Evolutionary conservation across 2,113 vertebrate genomes (phyloP), one percentile per base, ranked within the genome.

Genomic region (Pseudopodoces humilis): DNA sequence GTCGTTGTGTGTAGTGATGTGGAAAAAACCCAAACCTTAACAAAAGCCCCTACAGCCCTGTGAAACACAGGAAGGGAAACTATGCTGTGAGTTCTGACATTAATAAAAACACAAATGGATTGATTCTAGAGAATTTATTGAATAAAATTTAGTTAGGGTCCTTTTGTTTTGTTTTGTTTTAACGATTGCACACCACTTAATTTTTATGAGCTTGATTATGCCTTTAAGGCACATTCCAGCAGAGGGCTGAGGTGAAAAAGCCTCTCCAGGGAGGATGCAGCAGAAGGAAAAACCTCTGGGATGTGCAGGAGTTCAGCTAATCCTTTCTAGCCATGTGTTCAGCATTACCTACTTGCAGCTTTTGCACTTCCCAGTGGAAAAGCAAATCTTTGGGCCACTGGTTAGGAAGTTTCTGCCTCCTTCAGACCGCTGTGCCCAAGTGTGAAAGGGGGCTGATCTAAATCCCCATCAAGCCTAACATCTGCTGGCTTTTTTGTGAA

Each of bases 151-250:
- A 62, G 25, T 88, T 94, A 90, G 16, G 13, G 44, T 84, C 46
- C 23, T 88, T 96, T 90, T 70, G 68, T 81, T 94, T 91, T 69
- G 72, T 31, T 91, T 92, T 85, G 27, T 84, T 94, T 90, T 85
- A 88, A 95, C 0, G 2, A 94, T 82, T 92, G 86, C 53, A 64
- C 58, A 91, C 74, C 88, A 92, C 80, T 97, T 97, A 95, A 95
- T 97, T 95, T 93, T 97, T 95, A 90, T 79, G 72, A 96, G 90
- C 83, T 95, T 23, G 7, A 94, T 94, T 92, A 84, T 92, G 80
- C 88, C 86, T 94, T 75, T 86, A 95, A 95, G 92, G 86, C 72
- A 93, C 90, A 94, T 94, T 88, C 92, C 79, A 88, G 90, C 39
- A 90, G 93, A 96, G 68, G 93, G 68, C 47, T 93, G 85, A 92